Base-by-base conservation (phyloP, 2,113 vertebrate species). In the Axis porcinus region DNA sequence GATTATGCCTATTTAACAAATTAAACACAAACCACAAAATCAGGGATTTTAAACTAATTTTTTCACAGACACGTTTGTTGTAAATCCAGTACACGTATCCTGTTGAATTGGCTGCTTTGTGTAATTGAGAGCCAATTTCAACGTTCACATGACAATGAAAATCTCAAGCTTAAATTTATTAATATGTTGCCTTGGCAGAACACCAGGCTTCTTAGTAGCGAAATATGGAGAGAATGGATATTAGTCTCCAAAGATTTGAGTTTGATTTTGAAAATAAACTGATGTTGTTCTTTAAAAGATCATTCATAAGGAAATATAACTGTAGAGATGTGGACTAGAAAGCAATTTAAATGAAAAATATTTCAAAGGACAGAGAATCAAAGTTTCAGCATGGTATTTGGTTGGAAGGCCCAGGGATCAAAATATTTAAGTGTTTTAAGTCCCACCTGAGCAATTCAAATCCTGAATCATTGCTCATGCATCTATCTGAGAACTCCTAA, bases 151-250 rank as follows among this genome's bases (percentile, higher is more conserved):
- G 96, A 97, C 97, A 98, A 96, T 97, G 96, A 97, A 97, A 98
- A 97, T 95, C 95, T 94, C 83, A 95, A 93, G 93, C 93, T 98
- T 95, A 95, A 97, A 97, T 98, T 94, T 98, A 98, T 98, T 93
- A 98, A 97, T 95, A 91, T 90, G 62, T 95, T 95, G 52, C 83
- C 36, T 97, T 97, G 97, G 97, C 97, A 95, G 97, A 94, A 98
- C 97, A 97, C 92, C 95, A 98, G 70, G 0, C 62, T 55, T 91
- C 86, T 94, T 94, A 91, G 94, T 97, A 95, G 89, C 96, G 89
- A 96, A 97, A 94, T 95, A 96, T 81, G 86, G 70, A 97, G 94
- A 97, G 94, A 84, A 97, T 97, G 33, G 82, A 91, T 96, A 97
- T 96, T 96, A 97, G 85, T 97, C 92, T 96, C 98, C 83, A 96